These are phyloP conservation scores for Germaria angustata DNA, from an alignment of 2,888 invertebrate species.

Conservation along the genomic window DNA sequence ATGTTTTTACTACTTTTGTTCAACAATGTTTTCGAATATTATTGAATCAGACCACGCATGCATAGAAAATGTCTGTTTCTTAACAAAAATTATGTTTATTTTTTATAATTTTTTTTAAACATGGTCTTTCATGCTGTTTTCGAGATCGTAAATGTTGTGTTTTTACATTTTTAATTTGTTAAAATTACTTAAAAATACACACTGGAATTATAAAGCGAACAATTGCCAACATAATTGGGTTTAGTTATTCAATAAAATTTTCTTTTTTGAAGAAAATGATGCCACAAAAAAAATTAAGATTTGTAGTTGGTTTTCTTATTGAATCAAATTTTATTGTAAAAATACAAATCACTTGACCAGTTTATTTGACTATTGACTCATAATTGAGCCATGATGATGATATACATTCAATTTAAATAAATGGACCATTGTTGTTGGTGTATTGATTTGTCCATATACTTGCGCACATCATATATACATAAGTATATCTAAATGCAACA, in stretches of 20 bases:
- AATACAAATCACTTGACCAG: constrained; percentile 59
- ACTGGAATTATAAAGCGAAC: constrained; percentile 9
- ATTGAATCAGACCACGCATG: constrained; percentile 36
- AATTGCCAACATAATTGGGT: constrained; percentile 36
- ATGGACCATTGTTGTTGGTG: constrained; percentile 45
- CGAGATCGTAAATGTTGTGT: background rate
- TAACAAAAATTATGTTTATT: background rate
- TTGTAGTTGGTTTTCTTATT: constrained; percentile 28
- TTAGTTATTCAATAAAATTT: constrained; percentile 48
- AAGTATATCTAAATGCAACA: too few species aligned
- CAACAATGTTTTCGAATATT: background rate
- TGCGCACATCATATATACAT: too few species aligned
- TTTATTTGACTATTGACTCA: constrained; percentile 54
- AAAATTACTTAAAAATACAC: background rate
- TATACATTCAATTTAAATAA: constrained; percentile 57
- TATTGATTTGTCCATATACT: constrained; percentile 4
- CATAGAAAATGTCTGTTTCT: background rate
- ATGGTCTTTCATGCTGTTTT: background rate
- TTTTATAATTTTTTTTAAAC: background rate
- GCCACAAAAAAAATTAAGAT: constrained; percentile 10
- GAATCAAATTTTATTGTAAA: constrained; percentile 7
- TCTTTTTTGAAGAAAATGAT: constrained; percentile 21
- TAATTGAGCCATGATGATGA: constrained; percentile 62
- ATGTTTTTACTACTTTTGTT: constrained; percentile 2
- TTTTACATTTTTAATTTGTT: background rate